These are phyloP conservation scores for Holacanthus passer DNA, from an alignment of 2,113 vertebrate genomes.

Conservation along the genomic window DNA sequence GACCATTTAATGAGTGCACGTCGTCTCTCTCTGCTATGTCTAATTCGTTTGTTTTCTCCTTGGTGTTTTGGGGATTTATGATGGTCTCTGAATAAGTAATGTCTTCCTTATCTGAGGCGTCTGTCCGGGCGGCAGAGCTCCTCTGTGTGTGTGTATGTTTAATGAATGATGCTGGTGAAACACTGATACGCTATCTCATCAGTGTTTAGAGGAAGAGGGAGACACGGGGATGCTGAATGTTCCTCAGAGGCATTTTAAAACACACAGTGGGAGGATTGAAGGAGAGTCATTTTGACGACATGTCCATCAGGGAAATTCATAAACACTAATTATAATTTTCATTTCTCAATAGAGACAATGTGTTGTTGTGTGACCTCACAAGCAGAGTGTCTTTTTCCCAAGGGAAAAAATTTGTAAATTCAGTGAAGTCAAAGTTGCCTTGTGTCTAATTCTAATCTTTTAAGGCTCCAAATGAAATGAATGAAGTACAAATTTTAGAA, in stretches of 20 bases:
- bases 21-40: constrained; percentile 8
- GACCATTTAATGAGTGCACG: constrained; percentile 47
- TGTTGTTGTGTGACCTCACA: neutral
- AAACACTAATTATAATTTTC: neutral
- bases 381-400: neutral
- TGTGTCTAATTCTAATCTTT: too few species aligned
- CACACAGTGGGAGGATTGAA: neutral
- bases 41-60: constrained; percentile 34
- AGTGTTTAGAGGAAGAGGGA: constrained; percentile 4
- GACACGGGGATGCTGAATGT: neutral
- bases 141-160: constrained; percentile 37
- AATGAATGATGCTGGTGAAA: constrained; percentile 58
- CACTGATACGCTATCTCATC: constrained; percentile 56
- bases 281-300: neutral
- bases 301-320: neutral
- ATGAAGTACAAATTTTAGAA: neutral
- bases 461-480: too few species aligned
- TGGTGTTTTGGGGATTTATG: constrained; percentile 52
- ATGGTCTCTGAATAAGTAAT: constrained; percentile 57
- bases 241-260: constrained; percentile 33
- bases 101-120: constrained; percentile 53
- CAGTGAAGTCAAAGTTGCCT: too few species aligned
- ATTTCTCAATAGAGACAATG: neutral
- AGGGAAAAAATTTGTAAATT: constrained; percentile 19
- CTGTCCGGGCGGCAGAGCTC: constrained; percentile 3